Evolutionary conservation across 2,888 invertebrate species (phyloP).

Genomic region (Subacronicta megacephala): DNA sequence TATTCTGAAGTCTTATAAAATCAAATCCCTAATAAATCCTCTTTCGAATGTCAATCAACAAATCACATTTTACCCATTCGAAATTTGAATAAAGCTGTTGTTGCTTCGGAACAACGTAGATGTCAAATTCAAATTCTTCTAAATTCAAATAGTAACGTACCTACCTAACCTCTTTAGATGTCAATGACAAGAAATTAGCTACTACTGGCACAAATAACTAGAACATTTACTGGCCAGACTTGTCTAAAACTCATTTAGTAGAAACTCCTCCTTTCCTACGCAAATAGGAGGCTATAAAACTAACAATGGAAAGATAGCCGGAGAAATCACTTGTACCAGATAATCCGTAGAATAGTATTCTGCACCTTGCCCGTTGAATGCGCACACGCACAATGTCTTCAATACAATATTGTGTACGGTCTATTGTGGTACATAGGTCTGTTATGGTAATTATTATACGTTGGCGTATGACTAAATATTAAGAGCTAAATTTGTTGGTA

Average conservation of each 20-base stretch:
- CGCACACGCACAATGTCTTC: constrained; percentile 29
- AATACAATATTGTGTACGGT: constrained; percentile 54
- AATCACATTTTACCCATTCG: too few species aligned
- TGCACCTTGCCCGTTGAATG: constrained; percentile 33
- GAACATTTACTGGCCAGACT: constrained; percentile 24
- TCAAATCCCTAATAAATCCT: too few species aligned
- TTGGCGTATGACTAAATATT: constrained; percentile 35
- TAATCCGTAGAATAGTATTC: constrained; percentile 25
- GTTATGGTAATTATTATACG: constrained; percentile 45
- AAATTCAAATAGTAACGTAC: too few species aligned
- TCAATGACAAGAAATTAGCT: constrained; percentile 1
- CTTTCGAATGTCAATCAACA: too few species aligned
- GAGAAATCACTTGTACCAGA: constrained; percentile 53
- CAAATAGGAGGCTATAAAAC: constrained; percentile 21
- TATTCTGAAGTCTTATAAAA: too few species aligned
- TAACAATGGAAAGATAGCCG: constrained; percentile 29
- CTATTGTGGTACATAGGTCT: constrained; percentile 37
- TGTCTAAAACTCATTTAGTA: constrained; percentile 41
- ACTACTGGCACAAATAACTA: constrained; percentile 10
- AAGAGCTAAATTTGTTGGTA: constrained; percentile 35
- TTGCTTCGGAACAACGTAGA: too few species aligned
- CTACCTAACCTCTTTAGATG: neutral
- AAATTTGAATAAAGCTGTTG: too few species aligned
- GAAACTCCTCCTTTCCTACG: constrained; percentile 29
- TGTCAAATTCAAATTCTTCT: too few species aligned